Evolutionary conservation across 1,140 invertebrate species (phyloP).

Genomic region (Teleopsis dalmanni): DNA sequence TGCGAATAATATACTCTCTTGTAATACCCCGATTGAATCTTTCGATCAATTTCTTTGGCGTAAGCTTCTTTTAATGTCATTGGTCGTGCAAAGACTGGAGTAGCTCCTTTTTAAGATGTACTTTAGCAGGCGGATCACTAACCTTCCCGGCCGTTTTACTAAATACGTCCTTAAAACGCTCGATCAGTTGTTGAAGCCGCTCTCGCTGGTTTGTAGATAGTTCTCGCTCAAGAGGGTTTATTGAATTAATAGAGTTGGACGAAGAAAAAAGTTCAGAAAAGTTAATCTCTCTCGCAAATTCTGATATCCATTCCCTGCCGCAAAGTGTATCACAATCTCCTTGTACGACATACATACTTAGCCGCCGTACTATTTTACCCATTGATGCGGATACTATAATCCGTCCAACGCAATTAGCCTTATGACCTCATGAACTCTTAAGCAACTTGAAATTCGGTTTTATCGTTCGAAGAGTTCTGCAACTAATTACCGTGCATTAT

Average conservation of each 20-base stretch:
- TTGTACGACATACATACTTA: not conserved
- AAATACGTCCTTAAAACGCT: not conserved
- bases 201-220: not conserved
- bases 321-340: not conserved
- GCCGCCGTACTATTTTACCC: not conserved
- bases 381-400: not conserved
- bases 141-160: not conserved
- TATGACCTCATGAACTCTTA: not conserved
- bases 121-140: not conserved
- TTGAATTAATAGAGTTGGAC: not conserved
- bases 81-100: not conserved
- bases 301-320: not conserved
- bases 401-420: not conserved
- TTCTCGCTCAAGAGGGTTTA: not conserved
- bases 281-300: not conserved
- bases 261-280: not conserved
- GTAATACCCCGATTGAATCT: no score
- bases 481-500: no score
- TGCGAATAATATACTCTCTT: no score
- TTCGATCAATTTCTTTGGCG: no score
- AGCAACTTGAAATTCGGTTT: no score
- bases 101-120: conserved; percentile 4
- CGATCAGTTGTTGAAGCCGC: not conserved
- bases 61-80: not conserved
- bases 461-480: no score